A percentile compares a stretch with the other conserved stretches of the same genome.
phyloP scores from a whole-genome alignment of 92 coral and sea anemone species.

The Zoanthus sansibaricus region DNA sequence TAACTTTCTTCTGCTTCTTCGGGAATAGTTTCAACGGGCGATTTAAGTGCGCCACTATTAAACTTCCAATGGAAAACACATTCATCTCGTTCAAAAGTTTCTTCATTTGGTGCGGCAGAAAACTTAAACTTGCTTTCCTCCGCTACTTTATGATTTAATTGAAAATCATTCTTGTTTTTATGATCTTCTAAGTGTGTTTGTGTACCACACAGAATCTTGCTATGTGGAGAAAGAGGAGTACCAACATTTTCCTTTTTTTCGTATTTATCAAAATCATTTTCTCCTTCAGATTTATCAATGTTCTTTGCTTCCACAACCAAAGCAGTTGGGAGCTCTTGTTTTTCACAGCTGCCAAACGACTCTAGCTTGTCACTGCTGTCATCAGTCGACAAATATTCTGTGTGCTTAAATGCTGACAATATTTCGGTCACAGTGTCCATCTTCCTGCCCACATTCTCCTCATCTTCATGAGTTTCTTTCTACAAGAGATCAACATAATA shows the following conservation, averaged over 20 bases:
- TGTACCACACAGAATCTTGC: background rate
- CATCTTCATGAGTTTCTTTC: slow-evolving; percentile 1
- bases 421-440: slow-evolving; percentile 49
- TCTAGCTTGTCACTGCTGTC: background rate
- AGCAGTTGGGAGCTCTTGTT: background rate
- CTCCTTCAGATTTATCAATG: background rate
- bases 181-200: background rate
- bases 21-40: slow-evolving; percentile 52
- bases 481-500: no score
- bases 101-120: background rate
- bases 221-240: background rate
- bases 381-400: slow-evolving; percentile 49
- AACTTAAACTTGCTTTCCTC: background rate
- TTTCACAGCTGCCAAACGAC: background rate
- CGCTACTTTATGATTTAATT: background rate
- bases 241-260: background rate
- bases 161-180: slow-evolving; percentile 8
- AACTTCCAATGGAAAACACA: background rate
- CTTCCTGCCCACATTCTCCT: slow-evolving; percentile 2
- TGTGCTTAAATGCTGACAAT: slow-evolving; percentile 47
- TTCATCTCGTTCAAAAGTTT: background rate
- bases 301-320: background rate
- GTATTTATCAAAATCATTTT: background rate
- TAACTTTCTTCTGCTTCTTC: slow-evolving; percentile 44
- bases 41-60: background rate